Conservation (phyloP, 2,113 vertebrate genomes). For the Sisor rabdophorus region DNA sequence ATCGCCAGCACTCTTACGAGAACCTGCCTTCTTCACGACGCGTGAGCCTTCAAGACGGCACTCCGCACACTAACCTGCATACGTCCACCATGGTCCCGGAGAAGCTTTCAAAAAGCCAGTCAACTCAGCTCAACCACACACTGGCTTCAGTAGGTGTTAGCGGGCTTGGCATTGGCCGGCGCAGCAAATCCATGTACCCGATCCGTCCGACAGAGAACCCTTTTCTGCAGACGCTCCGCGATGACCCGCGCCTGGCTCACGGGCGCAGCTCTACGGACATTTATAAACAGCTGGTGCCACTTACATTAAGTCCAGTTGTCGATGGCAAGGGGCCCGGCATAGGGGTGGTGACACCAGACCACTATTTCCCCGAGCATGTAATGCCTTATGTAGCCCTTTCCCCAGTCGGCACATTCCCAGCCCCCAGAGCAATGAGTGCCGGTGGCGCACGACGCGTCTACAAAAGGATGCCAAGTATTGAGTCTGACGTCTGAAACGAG, state of each 20-base stretch:
- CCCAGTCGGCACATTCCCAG: conserved; percentile 81
- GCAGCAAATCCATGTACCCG: conserved; percentile 89
- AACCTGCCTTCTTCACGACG: conserved; percentile 82
- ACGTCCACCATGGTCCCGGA: conserved; percentile 81
- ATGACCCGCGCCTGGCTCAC: conserved; percentile 79
- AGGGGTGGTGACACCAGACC: conserved; percentile 56
- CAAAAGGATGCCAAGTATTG: conserved; percentile 98
- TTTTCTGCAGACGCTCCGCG: conserved; percentile 81
- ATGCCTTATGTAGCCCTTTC: conserved; percentile 94
- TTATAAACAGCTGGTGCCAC: conserved; percentile 86
- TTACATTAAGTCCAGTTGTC: conserved; percentile 71
- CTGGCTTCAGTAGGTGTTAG: conserved; percentile 59
- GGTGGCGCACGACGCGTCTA: conserved; percentile 92
- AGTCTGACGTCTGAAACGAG: conserved; percentile 85
- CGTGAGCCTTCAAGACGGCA: conserved; percentile 86
- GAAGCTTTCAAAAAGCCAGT: conserved; percentile 79
- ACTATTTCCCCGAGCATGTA: conserved; percentile 83
- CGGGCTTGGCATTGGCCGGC: conserved; percentile 70
- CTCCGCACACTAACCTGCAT: conserved; percentile 83
- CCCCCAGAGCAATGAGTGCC: conserved; percentile 87
- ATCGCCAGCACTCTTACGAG: conserved; percentile 91
- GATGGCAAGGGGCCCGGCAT: conserved; percentile 57
- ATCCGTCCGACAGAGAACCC: conserved; percentile 86
- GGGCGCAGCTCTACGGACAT: conserved; percentile 84
- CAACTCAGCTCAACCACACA: conserved; percentile 79